Evolutionary conservation across 2,113 vertebrate genomes (phyloP).

Genomic region (Chaetodon trifascialis): DNA sequence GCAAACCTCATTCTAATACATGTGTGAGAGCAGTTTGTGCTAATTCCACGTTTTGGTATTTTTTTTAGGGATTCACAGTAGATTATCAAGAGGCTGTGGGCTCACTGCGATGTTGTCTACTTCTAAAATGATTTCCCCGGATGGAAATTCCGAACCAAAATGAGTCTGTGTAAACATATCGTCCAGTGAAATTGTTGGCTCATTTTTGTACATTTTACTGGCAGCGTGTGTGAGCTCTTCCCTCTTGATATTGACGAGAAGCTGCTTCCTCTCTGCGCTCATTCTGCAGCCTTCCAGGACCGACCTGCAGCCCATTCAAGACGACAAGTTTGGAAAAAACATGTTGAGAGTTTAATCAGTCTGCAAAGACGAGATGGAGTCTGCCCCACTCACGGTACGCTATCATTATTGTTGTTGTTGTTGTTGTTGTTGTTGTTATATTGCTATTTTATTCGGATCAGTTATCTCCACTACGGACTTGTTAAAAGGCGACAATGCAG

Average conservation of each 20-base stretch:
- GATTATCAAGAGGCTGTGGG: background rate
- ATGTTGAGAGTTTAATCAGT: background rate
- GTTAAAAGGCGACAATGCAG: too few species aligned
- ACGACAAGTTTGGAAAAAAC: background rate
- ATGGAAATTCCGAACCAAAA: background rate
- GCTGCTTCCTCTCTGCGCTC: background rate
- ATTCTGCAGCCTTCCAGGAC: background rate
- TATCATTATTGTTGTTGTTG: background rate
- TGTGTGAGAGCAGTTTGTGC: too few species aligned
- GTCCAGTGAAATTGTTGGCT: too few species aligned
- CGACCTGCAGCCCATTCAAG: too few species aligned
- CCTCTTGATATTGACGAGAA: background rate
- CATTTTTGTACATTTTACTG: background rate
- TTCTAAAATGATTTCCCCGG: background rate
- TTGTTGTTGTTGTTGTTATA: too few species aligned
- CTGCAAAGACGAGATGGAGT: background rate
- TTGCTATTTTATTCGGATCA: too few species aligned
- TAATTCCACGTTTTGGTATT: background rate
- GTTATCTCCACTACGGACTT: background rate
- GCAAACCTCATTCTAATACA: background rate
- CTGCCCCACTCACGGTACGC: background rate
- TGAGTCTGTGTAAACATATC: too few species aligned
- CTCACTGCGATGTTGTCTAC: too few species aligned
- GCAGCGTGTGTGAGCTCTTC: background rate
- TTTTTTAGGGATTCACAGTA: background rate